Conservation (phyloP, 2,888 invertebrate genomes). For the Tolmerus cingulatus region DNA sequence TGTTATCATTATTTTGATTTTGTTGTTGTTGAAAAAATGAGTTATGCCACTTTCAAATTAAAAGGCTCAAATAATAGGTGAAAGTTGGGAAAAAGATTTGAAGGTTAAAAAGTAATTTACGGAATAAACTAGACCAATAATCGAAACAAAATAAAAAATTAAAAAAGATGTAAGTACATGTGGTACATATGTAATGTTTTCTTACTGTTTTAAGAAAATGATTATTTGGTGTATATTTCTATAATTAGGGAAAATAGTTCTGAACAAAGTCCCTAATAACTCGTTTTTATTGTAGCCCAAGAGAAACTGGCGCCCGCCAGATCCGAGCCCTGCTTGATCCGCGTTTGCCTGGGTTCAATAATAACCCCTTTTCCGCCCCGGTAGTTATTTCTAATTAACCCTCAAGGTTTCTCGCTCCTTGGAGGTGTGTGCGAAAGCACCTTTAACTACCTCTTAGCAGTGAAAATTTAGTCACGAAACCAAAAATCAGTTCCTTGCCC, state of each 20-base stretch:
- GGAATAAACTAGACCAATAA: too few species aligned
- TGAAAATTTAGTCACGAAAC: conserved; percentile 1
- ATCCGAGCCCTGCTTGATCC: not conserved
- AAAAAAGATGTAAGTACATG: too few species aligned
- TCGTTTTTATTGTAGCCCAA: not conserved
- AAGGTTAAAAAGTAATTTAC: too few species aligned
- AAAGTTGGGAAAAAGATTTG: too few species aligned
- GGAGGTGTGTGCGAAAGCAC: not conserved
- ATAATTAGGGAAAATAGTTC: not conserved
- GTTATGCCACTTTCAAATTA: too few species aligned
- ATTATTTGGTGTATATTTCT: not conserved
- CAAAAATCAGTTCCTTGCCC: not conserved
- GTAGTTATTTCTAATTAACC: not conserved
- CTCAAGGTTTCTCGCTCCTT: not conserved
- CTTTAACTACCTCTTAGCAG: not conserved
- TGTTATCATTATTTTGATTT: too few species aligned
- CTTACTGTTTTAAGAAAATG: too few species aligned
- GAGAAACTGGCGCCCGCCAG: not conserved
- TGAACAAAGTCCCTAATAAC: not conserved
- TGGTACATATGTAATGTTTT: too few species aligned
- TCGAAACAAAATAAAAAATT: too few species aligned
- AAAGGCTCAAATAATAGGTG: too few species aligned
- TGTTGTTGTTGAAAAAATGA: too few species aligned
- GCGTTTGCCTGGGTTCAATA: not conserved
- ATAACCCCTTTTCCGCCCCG: not conserved